A percentile compares a stretch with the other conserved stretches of the same genome.
phyloP scores from a whole-genome alignment of 1,140 invertebrate genomes.

The Ceratina japonica region DNA sequence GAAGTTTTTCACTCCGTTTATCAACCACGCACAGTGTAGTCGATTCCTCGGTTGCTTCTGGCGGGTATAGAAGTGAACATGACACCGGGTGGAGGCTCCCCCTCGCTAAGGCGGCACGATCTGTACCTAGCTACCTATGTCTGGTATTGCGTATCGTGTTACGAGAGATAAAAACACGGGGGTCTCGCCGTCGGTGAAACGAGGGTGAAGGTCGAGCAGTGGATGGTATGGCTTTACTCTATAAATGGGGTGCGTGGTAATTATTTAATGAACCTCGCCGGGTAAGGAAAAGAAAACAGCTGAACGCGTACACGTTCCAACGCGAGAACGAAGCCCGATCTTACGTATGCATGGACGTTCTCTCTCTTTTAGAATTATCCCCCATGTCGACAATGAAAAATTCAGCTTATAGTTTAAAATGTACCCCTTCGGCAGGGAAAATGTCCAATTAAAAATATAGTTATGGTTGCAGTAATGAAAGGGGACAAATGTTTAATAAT shows the following conservation, averaged over 20 bases:
- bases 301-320: neutral
- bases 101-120: constrained; percentile 63
- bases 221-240: constrained; percentile 22
- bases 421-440: neutral
- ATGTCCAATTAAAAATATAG: neutral
- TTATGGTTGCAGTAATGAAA: too few species aligned
- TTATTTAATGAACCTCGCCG: constrained; percentile 18
- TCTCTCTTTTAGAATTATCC: neutral
- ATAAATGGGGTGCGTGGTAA: constrained; percentile 26
- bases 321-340: neutral
- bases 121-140: constrained; percentile 47
- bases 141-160: constrained; percentile 50
- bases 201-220: constrained; percentile 48
- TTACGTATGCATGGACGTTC: neutral
- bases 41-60: constrained; percentile 39
- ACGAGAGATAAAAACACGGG: constrained; percentile 58
- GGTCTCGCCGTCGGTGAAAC: constrained; percentile 24
- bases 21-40: constrained; percentile 16
- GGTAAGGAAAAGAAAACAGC: neutral
- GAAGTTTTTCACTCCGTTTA: constrained; percentile 30
- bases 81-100: constrained; percentile 75
- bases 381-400: neutral
- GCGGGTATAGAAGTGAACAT: constrained; percentile 52
- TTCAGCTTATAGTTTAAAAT: neutral
- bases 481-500: too few species aligned